Conservation (phyloP, 2,113 vertebrate genomes). For the Prochilodus magdalenae region DNA sequence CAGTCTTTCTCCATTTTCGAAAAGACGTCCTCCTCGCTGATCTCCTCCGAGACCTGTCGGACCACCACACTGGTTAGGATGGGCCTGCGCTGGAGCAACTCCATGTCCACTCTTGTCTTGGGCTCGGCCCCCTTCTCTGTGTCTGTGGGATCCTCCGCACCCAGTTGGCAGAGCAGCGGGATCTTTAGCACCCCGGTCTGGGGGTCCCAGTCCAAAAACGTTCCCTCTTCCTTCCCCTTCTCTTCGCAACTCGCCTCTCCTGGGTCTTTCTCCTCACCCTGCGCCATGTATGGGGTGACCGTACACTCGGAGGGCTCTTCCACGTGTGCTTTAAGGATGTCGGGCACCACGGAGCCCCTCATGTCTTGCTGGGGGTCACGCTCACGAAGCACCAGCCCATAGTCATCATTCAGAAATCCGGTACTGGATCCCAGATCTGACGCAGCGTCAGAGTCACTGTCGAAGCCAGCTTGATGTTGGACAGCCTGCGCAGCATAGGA, state of each 20-base stretch:
- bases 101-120: not conserved
- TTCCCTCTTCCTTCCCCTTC: constrained; percentile 47
- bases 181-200: constrained; percentile 68
- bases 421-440: too few relatives aligned
- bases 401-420: not conserved
- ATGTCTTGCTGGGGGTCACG: not conserved
- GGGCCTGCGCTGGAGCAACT: not conserved
- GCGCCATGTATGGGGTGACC: not conserved
- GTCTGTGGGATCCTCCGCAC: constrained; percentile 51
- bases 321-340: not conserved
- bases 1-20: constrained; percentile 76
- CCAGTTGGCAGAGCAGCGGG: constrained; percentile 60
- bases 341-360: not conserved
- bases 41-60: constrained; percentile 51
- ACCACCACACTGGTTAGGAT: constrained; percentile 73
- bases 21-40: constrained; percentile 65
- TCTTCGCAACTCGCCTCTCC: not conserved
- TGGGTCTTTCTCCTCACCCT: not conserved
- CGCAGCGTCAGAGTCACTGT: not conserved
- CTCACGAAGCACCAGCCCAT: constrained; percentile 10
- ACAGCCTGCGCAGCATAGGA: not conserved
- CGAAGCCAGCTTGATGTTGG: not conserved
- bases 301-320: not conserved
- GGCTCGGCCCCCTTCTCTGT: not conserved
- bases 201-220: constrained; percentile 77